phyloP scores from a whole-genome alignment of 2,797 vertebrate genomes.

The Lemur catta region DNA sequence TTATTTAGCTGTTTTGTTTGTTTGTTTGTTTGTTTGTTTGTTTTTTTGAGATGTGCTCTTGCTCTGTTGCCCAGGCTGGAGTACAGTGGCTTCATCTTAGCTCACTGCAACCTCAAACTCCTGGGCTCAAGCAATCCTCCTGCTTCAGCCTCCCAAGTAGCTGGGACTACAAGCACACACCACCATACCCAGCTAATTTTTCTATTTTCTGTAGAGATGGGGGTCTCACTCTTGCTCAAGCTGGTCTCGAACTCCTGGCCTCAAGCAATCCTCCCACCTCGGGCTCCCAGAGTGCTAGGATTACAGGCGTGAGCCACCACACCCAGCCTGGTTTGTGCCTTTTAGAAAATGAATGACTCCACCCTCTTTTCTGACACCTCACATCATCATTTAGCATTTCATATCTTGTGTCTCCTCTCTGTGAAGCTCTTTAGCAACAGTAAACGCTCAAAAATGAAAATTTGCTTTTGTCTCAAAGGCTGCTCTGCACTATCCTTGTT shows the following conservation, averaged over 20 bases:
- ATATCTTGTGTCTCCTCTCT: background rate
- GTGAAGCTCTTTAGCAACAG: background rate
- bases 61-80: background rate
- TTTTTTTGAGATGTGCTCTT: background rate
- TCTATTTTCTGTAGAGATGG: background rate
- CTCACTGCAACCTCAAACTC: background rate
- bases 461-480: background rate
- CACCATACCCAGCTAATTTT: background rate
- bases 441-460: background rate
- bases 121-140: background rate
- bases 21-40: background rate
- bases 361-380: background rate
- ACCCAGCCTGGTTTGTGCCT: background rate
- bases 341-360: background rate
- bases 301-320: background rate
- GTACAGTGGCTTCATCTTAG: background rate
- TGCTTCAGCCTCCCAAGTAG: background rate
- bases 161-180: background rate
- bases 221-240: background rate
- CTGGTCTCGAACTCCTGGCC: background rate
- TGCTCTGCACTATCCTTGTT: background rate
- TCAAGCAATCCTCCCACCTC: background rate
- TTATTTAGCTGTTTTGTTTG: background rate
- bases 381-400: background rate
- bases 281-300: background rate